These are phyloP conservation scores for Andrena haemorrhoa DNA, from an alignment of 2,888 invertebrate species.

Conservation along the genomic window DNA sequence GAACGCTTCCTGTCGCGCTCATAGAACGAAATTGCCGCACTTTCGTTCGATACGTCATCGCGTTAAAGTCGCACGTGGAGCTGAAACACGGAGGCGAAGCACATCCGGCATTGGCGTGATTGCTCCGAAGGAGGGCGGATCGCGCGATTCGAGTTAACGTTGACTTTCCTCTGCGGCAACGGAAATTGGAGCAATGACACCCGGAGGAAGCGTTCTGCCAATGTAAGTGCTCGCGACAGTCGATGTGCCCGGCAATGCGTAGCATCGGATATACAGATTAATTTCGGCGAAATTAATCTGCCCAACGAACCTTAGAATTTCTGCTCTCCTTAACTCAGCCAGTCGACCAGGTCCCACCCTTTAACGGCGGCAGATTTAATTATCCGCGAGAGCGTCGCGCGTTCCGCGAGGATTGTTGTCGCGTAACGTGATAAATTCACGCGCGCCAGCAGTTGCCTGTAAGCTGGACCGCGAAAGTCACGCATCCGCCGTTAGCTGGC, in stretches of 20 bases:
- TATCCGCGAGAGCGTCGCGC: background rate
- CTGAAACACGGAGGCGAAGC: conserved; percentile 41
- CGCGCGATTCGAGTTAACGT: conserved; percentile 41
- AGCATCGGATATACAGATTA: background rate
- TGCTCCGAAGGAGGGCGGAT: conserved; percentile 37
- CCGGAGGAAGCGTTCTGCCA: background rate
- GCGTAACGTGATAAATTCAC: conserved; percentile 35
- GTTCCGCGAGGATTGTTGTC: background rate
- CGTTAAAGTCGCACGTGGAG: conserved; percentile 48
- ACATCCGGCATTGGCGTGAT: conserved; percentile 46
- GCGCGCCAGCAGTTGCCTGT: background rate
- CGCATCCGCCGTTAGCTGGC: conserved; percentile 46
- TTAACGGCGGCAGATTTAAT: conserved; percentile 1
- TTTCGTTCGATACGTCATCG: conserved; percentile 10
- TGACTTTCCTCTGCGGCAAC: conserved; percentile 38
- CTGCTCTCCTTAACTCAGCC: background rate
- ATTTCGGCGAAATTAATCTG: background rate
- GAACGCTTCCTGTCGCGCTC: background rate
- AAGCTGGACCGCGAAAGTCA: conserved; percentile 36
- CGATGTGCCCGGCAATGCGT: background rate
- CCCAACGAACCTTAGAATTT: background rate
- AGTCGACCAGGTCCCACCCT: no score
- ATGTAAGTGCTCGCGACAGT: background rate
- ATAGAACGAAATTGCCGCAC: background rate
- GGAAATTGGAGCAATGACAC: conserved; percentile 37